Evolutionary conservation across 1,140 invertebrate genomes (phyloP).

Genomic region (Ladona fulva): DNA sequence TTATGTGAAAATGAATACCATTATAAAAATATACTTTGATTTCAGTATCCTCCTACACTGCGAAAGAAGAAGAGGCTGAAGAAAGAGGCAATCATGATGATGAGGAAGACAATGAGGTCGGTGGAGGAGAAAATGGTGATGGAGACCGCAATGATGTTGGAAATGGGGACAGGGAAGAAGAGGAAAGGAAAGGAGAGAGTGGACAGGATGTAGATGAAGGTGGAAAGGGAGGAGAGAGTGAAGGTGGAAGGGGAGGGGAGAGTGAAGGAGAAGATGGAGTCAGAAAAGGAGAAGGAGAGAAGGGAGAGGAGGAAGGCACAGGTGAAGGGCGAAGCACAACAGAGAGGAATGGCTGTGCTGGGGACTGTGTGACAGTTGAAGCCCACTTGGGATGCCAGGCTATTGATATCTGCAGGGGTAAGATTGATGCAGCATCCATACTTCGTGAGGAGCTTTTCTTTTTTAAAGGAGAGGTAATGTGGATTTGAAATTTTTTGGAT

Average conservation of each 20-base stretch:
- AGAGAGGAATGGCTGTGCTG: conserved; percentile 14
- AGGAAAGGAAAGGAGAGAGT: not conserved
- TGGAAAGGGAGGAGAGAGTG: not conserved
- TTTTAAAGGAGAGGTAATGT: conserved; percentile 57
- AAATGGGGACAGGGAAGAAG: not conserved
- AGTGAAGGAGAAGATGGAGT: not conserved
- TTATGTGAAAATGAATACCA: no score
- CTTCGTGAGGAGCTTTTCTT: conserved; percentile 59
- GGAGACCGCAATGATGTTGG: not conserved
- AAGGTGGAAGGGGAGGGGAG: not conserved
- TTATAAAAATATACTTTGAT: not conserved
- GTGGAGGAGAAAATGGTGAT: not conserved
- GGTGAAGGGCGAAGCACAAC: not conserved
- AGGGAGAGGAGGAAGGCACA: not conserved
- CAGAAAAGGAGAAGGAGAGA: conserved; percentile 8
- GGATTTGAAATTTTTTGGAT: not conserved
- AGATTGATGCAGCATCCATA: conserved; percentile 57
- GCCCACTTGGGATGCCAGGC: conserved; percentile 30
- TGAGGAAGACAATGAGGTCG: conserved; percentile 16
- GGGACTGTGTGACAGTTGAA: conserved; percentile 14
- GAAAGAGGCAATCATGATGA: not conserved
- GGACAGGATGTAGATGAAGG: not conserved
- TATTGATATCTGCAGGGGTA: conserved; percentile 48
- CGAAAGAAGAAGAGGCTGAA: conserved; percentile 3
- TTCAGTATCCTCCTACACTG: not conserved